Evolutionary conservation across 2,113 vertebrate species (phyloP).

Genomic region (Apodemus sylvaticus): DNA sequence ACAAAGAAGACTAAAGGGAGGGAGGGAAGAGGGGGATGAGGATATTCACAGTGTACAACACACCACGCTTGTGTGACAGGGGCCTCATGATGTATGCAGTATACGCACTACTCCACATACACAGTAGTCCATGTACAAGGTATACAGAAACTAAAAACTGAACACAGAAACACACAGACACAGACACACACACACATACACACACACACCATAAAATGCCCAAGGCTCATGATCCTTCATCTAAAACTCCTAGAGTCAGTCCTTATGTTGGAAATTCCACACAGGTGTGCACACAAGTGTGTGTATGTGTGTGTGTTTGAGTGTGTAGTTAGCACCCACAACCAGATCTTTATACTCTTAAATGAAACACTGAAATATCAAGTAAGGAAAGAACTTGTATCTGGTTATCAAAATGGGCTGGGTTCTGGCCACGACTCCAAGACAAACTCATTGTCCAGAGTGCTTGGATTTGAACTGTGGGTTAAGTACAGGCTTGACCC

Average conservation of each 20-base stretch:
- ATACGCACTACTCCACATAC: no score
- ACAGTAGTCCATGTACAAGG: no score
- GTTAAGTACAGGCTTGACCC: background rate
- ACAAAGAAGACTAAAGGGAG: background rate
- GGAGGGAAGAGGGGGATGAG: no score
- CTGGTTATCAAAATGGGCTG: background rate
- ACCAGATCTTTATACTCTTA: background rate
- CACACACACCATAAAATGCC: background rate
- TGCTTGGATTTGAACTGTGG: background rate
- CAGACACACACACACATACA: background rate
- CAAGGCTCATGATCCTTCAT: background rate
- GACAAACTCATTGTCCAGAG: background rate
- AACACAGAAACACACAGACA: background rate
- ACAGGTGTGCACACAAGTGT: background rate
- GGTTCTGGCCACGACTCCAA: background rate
- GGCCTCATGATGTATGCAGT: no score
- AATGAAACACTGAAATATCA: background rate
- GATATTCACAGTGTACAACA: no score
- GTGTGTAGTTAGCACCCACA: background rate
- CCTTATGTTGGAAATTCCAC: background rate
- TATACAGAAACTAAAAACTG: background rate
- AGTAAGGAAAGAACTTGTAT: background rate
- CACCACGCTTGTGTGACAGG: background rate
- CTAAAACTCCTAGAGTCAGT: background rate
- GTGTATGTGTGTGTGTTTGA: no score